Evolutionary conservation across 2,888 invertebrate species (phyloP).

Genomic region (Dascillus cervinus): DNA sequence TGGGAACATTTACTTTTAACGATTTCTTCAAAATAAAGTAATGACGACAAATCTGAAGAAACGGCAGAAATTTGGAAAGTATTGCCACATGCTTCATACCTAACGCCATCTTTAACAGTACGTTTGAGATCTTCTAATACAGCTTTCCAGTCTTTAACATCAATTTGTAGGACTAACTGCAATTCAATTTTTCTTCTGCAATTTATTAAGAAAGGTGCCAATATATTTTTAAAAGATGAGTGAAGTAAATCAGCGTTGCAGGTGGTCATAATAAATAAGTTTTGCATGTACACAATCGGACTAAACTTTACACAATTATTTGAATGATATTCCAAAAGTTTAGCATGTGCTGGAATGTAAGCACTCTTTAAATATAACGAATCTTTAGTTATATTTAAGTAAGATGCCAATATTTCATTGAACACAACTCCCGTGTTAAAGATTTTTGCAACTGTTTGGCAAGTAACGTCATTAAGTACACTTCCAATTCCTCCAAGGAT

Average conservation of each 20-base stretch:
- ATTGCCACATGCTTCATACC: background rate
- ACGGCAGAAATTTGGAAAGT: conserved; percentile 1
- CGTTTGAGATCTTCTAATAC: too few species aligned
- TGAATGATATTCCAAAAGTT: conserved; percentile 7
- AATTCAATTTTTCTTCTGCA: conserved; percentile 1
- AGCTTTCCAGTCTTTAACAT: too few species aligned
- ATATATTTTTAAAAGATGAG: conserved; percentile 1
- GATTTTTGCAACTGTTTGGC: conserved; percentile 21
- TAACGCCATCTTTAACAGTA: conserved; percentile 4
- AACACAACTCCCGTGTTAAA: conserved; percentile 18
- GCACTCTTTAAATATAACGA: conserved; percentile 1
- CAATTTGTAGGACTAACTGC: too few species aligned
- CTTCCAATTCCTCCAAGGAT: conserved; percentile 18
- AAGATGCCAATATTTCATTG: too few species aligned
- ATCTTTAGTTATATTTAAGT: conserved; percentile 3
- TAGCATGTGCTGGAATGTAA: too few species aligned
- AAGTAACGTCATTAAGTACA: background rate
- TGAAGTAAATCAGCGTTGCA: conserved; percentile 4
- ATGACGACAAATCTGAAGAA: conserved; percentile 1
- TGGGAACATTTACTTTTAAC: background rate
- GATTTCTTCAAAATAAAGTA: conserved; percentile 4
- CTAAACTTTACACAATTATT: conserved; percentile 3
- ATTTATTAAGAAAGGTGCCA: conserved; percentile 4
- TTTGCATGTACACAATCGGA: conserved; percentile 13
- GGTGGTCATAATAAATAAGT: conserved; percentile 11